These are phyloP conservation scores for Dusona sp. DNA, from an alignment of 2,888 invertebrate species.

Conservation along the genomic window DNA sequence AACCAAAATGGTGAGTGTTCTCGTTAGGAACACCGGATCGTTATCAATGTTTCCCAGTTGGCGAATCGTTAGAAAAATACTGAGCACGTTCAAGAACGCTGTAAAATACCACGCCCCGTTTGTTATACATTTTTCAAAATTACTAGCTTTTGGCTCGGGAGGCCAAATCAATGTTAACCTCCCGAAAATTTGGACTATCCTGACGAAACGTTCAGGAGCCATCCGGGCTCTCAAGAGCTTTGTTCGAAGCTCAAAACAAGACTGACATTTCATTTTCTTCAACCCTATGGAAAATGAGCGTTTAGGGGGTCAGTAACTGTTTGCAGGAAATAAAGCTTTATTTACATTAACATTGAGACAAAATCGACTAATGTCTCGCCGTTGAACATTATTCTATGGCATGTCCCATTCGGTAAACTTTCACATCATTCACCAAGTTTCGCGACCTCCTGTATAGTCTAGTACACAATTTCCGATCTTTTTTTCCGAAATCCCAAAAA, in stretches of 20 bases:
- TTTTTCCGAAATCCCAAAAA: too few relatives aligned
- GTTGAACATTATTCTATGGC: background rate
- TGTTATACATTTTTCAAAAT: conserved; percentile 56
- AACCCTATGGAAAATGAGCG: background rate
- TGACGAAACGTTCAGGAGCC: conserved; percentile 56
- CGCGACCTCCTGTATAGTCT: background rate
- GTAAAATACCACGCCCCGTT: conserved; percentile 69
- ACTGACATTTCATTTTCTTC: conserved; percentile 8
- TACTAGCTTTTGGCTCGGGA: conserved; percentile 55
- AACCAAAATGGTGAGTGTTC: background rate
- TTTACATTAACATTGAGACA: background rate
- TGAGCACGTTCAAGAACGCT: conserved; percentile 56
- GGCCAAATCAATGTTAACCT: conserved; percentile 74
- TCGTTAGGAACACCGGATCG: conserved; percentile 10
- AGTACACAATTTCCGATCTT: background rate
- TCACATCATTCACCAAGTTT: background rate
- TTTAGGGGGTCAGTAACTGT: background rate
- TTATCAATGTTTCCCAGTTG: conserved; percentile 2
- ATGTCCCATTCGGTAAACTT: background rate
- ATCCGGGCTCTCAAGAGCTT: conserved; percentile 6
- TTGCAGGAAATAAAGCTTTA: background rate
- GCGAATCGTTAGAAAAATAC: conserved; percentile 65
- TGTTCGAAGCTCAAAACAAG: background rate
- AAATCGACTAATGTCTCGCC: conserved; percentile 8
- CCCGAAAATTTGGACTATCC: conserved; percentile 66